Conservation (phyloP, 2,888 invertebrate genomes). For the Nebria brevicollis region DNA sequence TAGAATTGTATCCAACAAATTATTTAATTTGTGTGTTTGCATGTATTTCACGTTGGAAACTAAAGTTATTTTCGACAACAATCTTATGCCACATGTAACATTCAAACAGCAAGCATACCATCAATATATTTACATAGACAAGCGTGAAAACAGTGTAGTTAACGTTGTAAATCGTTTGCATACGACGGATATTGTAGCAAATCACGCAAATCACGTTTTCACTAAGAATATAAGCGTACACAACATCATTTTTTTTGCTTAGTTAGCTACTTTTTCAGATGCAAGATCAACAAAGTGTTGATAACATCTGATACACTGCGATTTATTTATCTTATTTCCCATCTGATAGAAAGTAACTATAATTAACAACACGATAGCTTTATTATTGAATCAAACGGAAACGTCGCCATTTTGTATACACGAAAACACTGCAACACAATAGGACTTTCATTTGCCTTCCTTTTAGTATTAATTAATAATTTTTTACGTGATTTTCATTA, state of each 20-base stretch:
- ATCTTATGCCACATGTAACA: not conserved
- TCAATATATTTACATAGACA: not conserved
- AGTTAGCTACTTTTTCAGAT: not conserved
- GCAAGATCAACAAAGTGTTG: not conserved
- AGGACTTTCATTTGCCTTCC: not conserved
- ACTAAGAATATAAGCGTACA: not conserved
- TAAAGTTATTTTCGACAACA: not conserved
- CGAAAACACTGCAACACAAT: not conserved
- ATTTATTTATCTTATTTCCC: not conserved
- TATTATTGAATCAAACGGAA: slow-evolving; percentile 1
- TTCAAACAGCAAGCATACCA: not conserved
- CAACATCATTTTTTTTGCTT: not conserved
- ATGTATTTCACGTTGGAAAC: no score
- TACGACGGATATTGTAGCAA: not conserved
- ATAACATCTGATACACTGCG: not conserved
- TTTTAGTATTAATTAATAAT: not conserved
- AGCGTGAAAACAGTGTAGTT: not conserved
- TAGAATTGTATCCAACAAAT: no score
- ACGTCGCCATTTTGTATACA: not conserved
- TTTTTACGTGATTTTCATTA: not conserved
- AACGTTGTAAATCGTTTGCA: not conserved
- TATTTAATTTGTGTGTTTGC: no score
- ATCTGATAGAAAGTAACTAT: not conserved
- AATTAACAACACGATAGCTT: slow-evolving; percentile 1
- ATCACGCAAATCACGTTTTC: not conserved